Evolutionary conservation across 2,113 vertebrate genomes (phyloP).

Genomic region (Callipepla squamata): DNA sequence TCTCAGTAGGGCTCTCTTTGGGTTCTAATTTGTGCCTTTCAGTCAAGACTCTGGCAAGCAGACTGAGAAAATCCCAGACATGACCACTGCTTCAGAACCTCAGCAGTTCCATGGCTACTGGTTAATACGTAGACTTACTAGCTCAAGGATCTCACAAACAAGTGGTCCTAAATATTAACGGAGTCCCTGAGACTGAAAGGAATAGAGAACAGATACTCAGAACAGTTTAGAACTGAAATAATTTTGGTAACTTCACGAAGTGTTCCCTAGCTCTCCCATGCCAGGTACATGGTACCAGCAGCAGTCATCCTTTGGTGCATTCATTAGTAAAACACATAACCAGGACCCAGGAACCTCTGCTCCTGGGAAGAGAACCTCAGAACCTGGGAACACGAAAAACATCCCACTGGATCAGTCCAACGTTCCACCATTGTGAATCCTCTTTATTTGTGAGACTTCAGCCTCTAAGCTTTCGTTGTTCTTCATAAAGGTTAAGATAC

Average conservation of each 20-base stretch:
- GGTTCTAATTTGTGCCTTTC: background rate
- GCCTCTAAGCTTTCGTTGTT: background rate
- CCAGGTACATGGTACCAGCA: fast-evolving
- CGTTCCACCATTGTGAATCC: fast-evolving
- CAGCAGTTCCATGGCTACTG: background rate
- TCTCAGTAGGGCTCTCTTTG: background rate
- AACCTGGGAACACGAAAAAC: background rate
- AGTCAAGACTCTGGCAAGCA: background rate
- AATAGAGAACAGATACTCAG: background rate
- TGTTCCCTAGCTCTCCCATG: background rate
- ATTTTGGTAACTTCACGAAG: background rate
- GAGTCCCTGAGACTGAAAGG: fast-evolving
- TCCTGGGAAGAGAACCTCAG: background rate
- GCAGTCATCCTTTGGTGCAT: background rate
- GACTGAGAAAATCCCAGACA: background rate
- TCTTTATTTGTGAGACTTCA: background rate
- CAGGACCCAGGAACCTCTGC: background rate
- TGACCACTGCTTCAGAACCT: background rate
- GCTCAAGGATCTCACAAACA: background rate
- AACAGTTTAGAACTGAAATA: background rate
- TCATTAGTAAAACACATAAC: background rate
- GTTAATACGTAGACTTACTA: background rate
- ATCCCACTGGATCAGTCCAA: background rate
- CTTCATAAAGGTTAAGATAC: background rate
- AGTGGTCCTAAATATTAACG: background rate